phyloP scores from a whole-genome alignment of 2,797 vertebrate genomes.

The Lagodon rhomboides region DNA sequence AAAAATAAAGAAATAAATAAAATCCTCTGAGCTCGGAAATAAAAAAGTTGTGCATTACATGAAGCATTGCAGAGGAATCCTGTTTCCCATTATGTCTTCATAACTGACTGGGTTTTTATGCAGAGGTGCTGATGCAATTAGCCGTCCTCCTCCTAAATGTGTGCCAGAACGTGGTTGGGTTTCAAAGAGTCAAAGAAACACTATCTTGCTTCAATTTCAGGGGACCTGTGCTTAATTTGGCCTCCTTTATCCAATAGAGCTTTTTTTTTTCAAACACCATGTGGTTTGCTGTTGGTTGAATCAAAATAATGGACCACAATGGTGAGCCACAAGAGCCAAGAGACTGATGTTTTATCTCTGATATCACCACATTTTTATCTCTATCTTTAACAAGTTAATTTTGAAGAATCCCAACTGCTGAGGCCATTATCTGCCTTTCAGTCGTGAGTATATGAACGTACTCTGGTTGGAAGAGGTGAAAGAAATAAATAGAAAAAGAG shows the following conservation, averaged over 20 bases:
- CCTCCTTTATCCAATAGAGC: constrained; percentile 79
- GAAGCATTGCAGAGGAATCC: constrained; percentile 71
- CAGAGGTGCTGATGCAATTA: constrained; percentile 85
- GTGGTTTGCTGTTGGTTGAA: constrained; percentile 73
- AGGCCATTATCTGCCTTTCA: constrained; percentile 61
- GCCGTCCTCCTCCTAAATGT: constrained; percentile 63
- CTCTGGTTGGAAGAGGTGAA: constrained; percentile 7
- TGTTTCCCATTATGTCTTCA: constrained; percentile 83
- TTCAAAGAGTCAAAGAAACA: constrained; percentile 83
- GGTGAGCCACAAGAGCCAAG: constrained; percentile 51
- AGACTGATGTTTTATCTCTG: constrained; percentile 65
- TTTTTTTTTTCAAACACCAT: constrained; percentile 74
- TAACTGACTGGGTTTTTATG: constrained; percentile 78
- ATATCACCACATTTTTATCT: constrained; percentile 60
- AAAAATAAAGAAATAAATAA: neutral
- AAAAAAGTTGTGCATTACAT: constrained; percentile 72
- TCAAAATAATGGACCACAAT: constrained; percentile 72
- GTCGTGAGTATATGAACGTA: constrained; percentile 45
- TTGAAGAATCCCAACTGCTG: constrained; percentile 49
- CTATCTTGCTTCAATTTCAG: constrained; percentile 77
- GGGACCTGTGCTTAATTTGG: constrained; percentile 80
- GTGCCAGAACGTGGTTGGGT: constrained; percentile 78
- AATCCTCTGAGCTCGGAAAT: constrained; percentile 50
- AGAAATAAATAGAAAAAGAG: constrained; percentile 36
- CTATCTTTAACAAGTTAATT: constrained; percentile 65